Base-by-base conservation (phyloP, 1,140 invertebrate species). In the Bilobella aurantiaca region DNA sequence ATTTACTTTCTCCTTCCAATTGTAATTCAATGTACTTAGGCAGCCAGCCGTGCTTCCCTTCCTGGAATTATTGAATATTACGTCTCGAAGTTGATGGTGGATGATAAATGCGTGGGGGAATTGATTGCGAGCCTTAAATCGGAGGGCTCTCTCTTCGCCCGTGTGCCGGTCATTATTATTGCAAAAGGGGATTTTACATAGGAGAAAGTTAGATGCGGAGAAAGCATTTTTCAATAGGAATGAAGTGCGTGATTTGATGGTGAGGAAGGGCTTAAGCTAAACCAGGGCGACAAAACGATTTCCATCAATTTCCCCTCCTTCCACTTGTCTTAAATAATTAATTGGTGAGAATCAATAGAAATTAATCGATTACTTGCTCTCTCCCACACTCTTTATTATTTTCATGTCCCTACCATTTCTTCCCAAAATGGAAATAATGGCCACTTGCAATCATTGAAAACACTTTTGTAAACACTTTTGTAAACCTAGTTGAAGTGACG, bases 221-320 rank as follows among this genome's bases (percentile, higher is more conserved):
- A 16, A 14, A 23, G 5, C 5, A 23, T 23, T 53, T 5, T 5
- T 23, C 14, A 14, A 16, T 5, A 23, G 49, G 49, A 23, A 12
- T 53, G 49, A 23, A 53, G 49, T 53, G 49, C 49, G 49, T 53
- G 49, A 53, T 53, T 53, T 53, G 49, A 53, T 12, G 34, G 34
- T 8, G 34, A 18, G 8, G 8, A 42, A n/a, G n/a, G n/a, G n/a
- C n/a, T n/a, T n/a, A n/a, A n/a, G n/a, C n/a, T n/a, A 42, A 42
- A 42, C 34, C 34, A 53, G 49, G 49, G 49, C 49, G 49, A 53
- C 49, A 53, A 53, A 53, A 53, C 49, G 49, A 53, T 53, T 53
- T 53, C 49, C 49, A 53, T 53, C 49, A 53, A 53, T 53, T 53
- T 53, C 49, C 49, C 49, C 49, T 53, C 49, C 49, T 53, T 53